A percentile compares a stretch with the other conserved stretches of the same genome.
Evolutionary conservation across 2,113 vertebrate species (phyloP).

Genomic region (Syngnathus floridae): DNA sequence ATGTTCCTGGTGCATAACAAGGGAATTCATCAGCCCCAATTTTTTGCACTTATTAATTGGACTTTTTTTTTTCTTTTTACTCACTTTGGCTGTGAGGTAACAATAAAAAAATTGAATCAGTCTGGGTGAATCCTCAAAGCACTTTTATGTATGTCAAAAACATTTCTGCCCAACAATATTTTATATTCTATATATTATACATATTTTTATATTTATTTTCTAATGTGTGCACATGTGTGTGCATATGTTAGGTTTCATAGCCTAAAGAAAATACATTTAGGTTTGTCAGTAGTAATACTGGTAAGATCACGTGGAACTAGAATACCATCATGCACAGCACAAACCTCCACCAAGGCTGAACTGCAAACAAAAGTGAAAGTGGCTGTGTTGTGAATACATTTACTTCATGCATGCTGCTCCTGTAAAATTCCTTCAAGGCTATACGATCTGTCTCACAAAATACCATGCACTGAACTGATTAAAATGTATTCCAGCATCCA

Average conservation of each 20-base stretch:
- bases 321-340: background rate
- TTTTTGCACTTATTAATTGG: background rate
- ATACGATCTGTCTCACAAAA: background rate
- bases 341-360: background rate
- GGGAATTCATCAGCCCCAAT: background rate
- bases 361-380: background rate
- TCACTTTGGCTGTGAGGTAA: constrained; percentile 37
- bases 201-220: too few relatives aligned
- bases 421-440: background rate
- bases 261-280: background rate
- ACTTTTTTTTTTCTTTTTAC: constrained; percentile 9
- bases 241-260: background rate
- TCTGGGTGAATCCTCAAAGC: constrained; percentile 12
- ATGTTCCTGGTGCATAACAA: background rate
- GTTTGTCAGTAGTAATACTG: background rate
- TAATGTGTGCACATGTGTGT: too few relatives aligned
- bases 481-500: background rate
- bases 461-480: background rate
- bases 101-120: constrained; percentile 8
- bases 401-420: background rate
- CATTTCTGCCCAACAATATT: background rate
- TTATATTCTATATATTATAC: background rate
- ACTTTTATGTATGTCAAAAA: background rate
- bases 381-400: background rate
- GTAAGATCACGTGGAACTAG: background rate